Evolutionary conservation across 2,888 invertebrate species (phyloP).

Genomic region (Aromia moschata): DNA sequence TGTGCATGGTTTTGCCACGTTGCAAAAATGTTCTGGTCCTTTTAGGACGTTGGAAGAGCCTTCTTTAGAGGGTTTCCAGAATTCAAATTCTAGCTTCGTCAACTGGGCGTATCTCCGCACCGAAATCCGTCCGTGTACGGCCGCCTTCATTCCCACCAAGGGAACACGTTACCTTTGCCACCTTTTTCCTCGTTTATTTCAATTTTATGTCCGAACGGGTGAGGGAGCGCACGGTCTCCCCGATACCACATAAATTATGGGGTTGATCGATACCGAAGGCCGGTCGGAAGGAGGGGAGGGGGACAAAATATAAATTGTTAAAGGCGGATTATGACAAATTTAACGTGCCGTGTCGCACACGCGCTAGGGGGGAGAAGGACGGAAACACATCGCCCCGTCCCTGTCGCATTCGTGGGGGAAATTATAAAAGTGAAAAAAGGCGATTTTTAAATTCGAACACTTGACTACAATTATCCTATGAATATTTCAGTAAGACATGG

Average conservation of each 20-base stretch:
- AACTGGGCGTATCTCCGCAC: no score
- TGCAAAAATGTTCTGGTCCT: no score
- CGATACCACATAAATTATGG: constrained; percentile 54
- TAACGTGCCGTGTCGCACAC: constrained; percentile 37
- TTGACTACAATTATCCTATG: constrained; percentile 15
- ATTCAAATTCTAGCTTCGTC: no score
- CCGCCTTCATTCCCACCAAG: no score
- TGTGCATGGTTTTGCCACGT: no score
- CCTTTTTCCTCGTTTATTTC: constrained; percentile 58
- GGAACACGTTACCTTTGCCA: no score
- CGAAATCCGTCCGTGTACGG: no score
- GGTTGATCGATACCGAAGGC: constrained; percentile 53
- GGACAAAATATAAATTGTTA: constrained; percentile 48
- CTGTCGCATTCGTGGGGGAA: background rate
- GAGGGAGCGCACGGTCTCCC: constrained; percentile 51
- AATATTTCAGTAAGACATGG: constrained; percentile 11
- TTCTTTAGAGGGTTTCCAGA: no score
- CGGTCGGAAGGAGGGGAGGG: constrained; percentile 34
- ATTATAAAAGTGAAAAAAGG: constrained; percentile 13
- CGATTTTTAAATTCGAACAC: constrained; percentile 20
- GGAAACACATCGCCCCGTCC: background rate
- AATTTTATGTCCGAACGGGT: constrained; percentile 56
- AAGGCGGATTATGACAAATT: constrained; percentile 48
- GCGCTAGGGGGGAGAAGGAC: background rate
- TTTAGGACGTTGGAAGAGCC: no score